phyloP scores from a whole-genome alignment of 2,888 invertebrate genomes.

The Mythimna pallens region DNA sequence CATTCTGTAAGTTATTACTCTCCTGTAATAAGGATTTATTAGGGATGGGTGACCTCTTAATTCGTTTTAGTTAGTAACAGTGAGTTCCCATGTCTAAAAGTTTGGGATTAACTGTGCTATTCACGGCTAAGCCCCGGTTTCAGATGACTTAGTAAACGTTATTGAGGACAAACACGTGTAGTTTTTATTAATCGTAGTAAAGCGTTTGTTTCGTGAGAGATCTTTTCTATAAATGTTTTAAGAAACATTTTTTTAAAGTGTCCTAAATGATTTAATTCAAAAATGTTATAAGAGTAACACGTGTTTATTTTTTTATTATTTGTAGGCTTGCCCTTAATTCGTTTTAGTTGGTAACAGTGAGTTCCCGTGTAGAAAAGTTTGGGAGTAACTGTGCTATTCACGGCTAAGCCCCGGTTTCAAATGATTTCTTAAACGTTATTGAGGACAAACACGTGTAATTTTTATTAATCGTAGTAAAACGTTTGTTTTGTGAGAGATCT shows the following conservation, averaged over 20 bases:
- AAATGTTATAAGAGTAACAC: too few relatives aligned
- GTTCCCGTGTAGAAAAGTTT: slow-evolving; percentile 16
- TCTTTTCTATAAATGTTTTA: background rate
- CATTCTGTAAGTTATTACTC: slow-evolving; percentile 36
- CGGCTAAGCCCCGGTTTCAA: background rate
- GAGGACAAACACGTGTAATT: background rate
- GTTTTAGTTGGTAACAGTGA: slow-evolving; percentile 16
- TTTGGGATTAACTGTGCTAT: slow-evolving; percentile 17
- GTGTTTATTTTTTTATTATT: too few relatives aligned
- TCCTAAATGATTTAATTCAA: too few relatives aligned
- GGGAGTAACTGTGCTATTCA: slow-evolving; percentile 12
- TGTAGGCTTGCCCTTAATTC: background rate
- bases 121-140: background rate
- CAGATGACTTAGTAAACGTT: background rate
- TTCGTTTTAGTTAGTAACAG: slow-evolving; percentile 16
- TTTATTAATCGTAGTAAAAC: background rate
- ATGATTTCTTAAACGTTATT: background rate
- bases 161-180: slow-evolving; percentile 8
- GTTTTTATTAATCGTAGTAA: background rate
- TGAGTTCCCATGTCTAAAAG: slow-evolving; percentile 7
- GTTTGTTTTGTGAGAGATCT: background rate
- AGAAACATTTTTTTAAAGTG: background rate
- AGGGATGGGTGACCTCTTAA: slow-evolving; percentile 17
- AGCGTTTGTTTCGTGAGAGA: background rate
- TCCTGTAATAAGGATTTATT: slow-evolving; percentile 47